Conservation (phyloP, 2,113 vertebrate species). For the Gallinago paraguaiae region DNA sequence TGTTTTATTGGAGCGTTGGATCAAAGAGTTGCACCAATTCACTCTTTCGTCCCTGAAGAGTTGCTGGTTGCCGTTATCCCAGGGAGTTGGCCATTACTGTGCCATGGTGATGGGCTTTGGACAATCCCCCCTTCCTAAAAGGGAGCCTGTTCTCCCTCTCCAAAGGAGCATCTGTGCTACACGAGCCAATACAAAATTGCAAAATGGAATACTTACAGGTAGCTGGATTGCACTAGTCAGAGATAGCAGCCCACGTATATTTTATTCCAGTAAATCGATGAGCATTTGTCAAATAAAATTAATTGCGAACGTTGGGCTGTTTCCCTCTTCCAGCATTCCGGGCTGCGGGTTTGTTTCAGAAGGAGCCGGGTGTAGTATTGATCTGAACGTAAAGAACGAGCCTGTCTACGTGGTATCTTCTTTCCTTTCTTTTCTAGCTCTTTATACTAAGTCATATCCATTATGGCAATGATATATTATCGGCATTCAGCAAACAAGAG, state of each 20-base stretch:
- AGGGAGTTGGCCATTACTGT: background rate
- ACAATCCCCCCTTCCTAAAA: too few species aligned
- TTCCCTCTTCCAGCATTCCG: slow-evolving; percentile 14
- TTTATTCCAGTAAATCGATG: slow-evolving; percentile 71
- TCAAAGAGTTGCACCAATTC: background rate
- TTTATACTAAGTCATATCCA: slow-evolving; percentile 74
- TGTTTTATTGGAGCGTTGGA: background rate
- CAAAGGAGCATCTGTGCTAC: background rate
- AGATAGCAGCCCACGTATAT: slow-evolving; percentile 19
- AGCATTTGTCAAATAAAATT: slow-evolving; percentile 72
- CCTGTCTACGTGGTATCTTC: background rate
- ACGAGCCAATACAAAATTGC: background rate
- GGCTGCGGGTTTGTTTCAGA: slow-evolving; percentile 39
- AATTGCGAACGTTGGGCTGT: slow-evolving; percentile 59
- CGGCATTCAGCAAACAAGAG: slow-evolving; percentile 74
- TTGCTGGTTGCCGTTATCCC: background rate
- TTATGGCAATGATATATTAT: slow-evolving; percentile 84
- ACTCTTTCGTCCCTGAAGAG: background rate
- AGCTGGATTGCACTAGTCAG: slow-evolving; percentile 7
- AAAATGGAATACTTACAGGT: slow-evolving; percentile 22
- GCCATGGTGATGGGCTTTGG: background rate
- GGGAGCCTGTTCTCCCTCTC: background rate
- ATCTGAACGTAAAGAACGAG: slow-evolving; percentile 72
- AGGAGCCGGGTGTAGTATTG: slow-evolving; percentile 77
- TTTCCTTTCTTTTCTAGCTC: slow-evolving; percentile 19